Evolutionary conservation across 1,140 invertebrate genomes (phyloP), one percentile per base, ranked within the genome.

Genomic region (Odontomachus brunneus): DNA sequence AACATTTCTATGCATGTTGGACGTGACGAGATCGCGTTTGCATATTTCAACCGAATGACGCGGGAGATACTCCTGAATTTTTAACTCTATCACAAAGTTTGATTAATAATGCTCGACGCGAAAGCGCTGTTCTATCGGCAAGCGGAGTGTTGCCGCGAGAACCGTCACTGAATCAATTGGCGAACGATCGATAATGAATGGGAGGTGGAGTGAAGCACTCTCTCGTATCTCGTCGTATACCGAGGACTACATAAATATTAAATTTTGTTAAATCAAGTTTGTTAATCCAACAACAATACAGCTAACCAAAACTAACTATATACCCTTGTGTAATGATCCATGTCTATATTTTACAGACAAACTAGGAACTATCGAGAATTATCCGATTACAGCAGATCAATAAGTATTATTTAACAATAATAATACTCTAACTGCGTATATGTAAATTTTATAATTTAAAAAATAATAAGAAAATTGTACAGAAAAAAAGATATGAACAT

Each of bases 61-160:
- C 19, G 3, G 33, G 69, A 71, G 65, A 57, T 38, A 9, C 53
- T 69, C 24, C 57, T 71, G 14, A 48, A 59, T 80, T 71, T 80
- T 80, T 80, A 80, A 80, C 38, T 71, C 2, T 26, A 29, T 80
- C 60, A 65, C 15, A 57, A 80, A 80, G 24, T 80, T 71, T 71
- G 51, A 71, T 80, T 71, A 80, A 57, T 80, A 71, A 80, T 29
- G 24, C 14, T 55, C n/a, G 22, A 22, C 19, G 22, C 48, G 48
- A 22, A 67, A 78, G 22, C 12, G 19, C 38, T 24, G 57, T 29
- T 71, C 33, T 57, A 29, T 19, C n/a, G 1, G 9, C 14, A 19
- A 29, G 19, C 9, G 17, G 33, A 63, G 12, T 11, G 24, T 7
- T 65, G 12, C 59, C 33, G 38, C 38, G 38, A 44, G 9, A 17